A percentile compares a stretch with the other conserved stretches of the same genome.
Evolutionary conservation across 2,888 invertebrate species (phyloP).

Genomic region (Ephialtes manifestator): DNA sequence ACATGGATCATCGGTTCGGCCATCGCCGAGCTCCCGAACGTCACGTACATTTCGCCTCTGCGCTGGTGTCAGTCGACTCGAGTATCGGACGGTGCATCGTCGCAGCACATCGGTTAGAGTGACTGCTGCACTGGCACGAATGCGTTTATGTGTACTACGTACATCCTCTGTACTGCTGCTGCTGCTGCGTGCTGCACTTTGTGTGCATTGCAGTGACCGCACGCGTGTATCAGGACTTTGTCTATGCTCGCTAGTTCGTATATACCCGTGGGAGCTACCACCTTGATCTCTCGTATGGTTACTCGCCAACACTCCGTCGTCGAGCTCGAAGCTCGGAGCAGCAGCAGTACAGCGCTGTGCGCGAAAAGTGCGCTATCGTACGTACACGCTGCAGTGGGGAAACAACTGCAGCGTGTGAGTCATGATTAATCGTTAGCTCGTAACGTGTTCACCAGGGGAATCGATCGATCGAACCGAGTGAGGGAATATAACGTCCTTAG

Average conservation of each 20-base stretch:
- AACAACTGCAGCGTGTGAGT: constrained; percentile 18
- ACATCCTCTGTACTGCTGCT: background rate
- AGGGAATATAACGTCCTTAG: too few species aligned
- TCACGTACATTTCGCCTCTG: constrained; percentile 50
- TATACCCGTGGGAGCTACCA: constrained; percentile 42
- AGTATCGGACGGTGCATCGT: constrained; percentile 6
- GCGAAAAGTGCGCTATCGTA: constrained; percentile 1
- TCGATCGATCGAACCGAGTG: background rate
- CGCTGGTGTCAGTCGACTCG: background rate
- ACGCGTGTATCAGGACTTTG: constrained; percentile 34
- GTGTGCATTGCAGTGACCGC: constrained; percentile 9
- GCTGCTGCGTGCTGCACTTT: background rate
- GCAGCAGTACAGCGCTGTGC: too few species aligned
- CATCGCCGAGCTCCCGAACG: constrained; percentile 46
- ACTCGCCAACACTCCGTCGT: background rate
- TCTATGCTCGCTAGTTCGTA: constrained; percentile 2
- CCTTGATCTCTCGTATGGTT: constrained; percentile 33
- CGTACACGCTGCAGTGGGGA: background rate
- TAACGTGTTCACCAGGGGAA: background rate
- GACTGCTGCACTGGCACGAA: constrained; percentile 21
- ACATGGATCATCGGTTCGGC: constrained; percentile 54
- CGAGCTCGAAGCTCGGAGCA: background rate
- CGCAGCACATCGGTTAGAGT: background rate
- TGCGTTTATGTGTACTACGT: background rate
- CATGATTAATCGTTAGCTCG: constrained; percentile 5